Evolutionary conservation across 2,888 invertebrate species (phyloP), one percentile per base, ranked within the genome.

Genomic region (Acrocyrtus sp.): DNA sequence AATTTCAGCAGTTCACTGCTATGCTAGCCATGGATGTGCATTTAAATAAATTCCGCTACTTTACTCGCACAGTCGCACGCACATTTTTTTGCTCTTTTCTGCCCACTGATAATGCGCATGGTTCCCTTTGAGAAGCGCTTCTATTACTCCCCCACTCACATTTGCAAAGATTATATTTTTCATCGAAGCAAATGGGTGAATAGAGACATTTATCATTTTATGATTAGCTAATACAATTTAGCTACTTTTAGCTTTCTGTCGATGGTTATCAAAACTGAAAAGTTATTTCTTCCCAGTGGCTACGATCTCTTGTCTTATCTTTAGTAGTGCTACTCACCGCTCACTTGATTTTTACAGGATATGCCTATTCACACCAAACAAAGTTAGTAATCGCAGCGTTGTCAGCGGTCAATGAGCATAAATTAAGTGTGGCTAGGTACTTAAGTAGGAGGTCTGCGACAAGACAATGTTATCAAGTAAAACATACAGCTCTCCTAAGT

Each of bases 21-120:
- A 34, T 50, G 39, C 50, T 62, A 62, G 51, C 51, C 62, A 48
- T 22, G 39, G 45, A 61, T 51, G 39, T 50, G 19, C 51, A 62
- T 62, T 51, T 19, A 5, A 48, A 45, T 15, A 8, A 10, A 19
- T 19, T 48, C 48, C 48, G 21, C 34, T 34, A 34, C 34, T 34
- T 34, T 5, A 34, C 34, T 34, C 6, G 12, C 34, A 34, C 12
- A 34, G n/a, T n/a, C 34, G 34, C 34, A 34, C 34, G 34, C 34
- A 34, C 34, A 34, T 34, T 34, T 34, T 8, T 34, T 8, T 34
- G 12, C 12, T 34, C 34, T 12, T n/a, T n/a, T n/a, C n/a, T n/a
- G n/a, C n/a, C n/a, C n/a, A n/a, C n/a, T n/a, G n/a, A n/a, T n/a
- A n/a, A n/a, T n/a, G n/a, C n/a, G n/a, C n/a, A n/a, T n/a, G n/a